Percentiles rank a stretch among this genome's conserved stretches.
These are phyloP conservation scores for Pimpla rufipes DNA, from an alignment of 2,888 invertebrate genomes.

Conservation along the genomic window DNA sequence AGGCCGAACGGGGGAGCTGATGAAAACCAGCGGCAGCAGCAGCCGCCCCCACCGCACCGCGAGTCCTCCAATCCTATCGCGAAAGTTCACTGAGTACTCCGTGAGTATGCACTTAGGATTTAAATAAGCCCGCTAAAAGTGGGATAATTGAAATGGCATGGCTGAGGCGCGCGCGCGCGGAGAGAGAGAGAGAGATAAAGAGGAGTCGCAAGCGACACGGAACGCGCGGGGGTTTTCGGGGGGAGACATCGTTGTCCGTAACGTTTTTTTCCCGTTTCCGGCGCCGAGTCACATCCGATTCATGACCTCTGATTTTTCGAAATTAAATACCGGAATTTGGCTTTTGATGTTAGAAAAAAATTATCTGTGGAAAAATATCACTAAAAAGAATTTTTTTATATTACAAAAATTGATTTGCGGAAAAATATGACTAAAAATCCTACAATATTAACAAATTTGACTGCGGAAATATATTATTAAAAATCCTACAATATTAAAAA, in stretches of 20 bases:
- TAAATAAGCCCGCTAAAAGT: constrained; percentile 81
- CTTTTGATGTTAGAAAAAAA: no score
- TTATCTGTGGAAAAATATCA: no score
- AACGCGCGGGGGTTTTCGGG: neutral
- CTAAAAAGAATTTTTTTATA: no score
- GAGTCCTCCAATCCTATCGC: constrained; percentile 52
- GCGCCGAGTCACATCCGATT: no score
- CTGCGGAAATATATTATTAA: no score
- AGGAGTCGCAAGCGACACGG: constrained; percentile 12
- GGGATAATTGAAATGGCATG: constrained; percentile 80
- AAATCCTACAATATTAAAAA: no score
- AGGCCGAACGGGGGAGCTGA: constrained; percentile 27
- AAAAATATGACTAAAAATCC: no score
- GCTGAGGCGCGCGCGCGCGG: constrained; percentile 1
- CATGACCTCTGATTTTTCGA: no score
- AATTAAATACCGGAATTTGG: no score
- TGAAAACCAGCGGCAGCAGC: constrained; percentile 26
- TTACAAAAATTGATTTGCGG: no score
- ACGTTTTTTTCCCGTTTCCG: neutral
- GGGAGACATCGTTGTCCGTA: neutral
- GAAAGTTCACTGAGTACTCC: constrained; percentile 59
- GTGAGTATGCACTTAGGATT: constrained; percentile 81
- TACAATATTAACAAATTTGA: no score
- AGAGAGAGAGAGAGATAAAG: no score
- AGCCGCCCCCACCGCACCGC: constrained; percentile 12